These are phyloP conservation scores for Parazoanthus swiftii DNA, from an alignment of 92 coral and sea anemone genomes.

Conservation along the genomic window DNA sequence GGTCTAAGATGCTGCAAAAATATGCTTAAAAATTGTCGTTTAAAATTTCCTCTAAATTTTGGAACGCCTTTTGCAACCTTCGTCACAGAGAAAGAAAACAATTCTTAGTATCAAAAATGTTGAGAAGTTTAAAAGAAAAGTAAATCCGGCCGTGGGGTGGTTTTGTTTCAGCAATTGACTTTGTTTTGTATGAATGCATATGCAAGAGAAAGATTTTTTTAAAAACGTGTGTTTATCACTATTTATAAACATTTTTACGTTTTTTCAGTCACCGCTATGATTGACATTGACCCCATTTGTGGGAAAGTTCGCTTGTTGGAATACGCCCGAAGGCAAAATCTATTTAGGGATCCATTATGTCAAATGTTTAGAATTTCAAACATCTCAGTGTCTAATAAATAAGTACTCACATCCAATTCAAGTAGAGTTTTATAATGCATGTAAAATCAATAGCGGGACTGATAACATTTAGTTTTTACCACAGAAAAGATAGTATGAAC, in stretches of 20 bases:
- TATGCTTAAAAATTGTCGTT: too few species aligned
- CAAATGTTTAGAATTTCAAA: background rate
- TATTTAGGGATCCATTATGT: background rate
- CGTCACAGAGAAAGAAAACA: too few species aligned
- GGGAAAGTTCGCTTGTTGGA: background rate
- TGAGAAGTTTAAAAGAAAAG: too few species aligned
- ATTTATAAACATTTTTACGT: background rate
- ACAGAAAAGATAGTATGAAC: too few species aligned
- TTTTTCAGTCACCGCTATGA: background rate
- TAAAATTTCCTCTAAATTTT: too few species aligned
- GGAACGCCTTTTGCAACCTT: too few species aligned
- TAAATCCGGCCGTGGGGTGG: too few species aligned
- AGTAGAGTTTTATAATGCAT: background rate
- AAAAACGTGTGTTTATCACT: background rate
- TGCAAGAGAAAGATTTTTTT: too few species aligned
- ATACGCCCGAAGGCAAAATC: constrained; percentile 1
- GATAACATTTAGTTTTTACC: background rate
- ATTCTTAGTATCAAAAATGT: too few species aligned
- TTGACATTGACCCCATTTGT: background rate
- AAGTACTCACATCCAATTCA: background rate
- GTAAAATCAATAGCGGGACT: background rate
- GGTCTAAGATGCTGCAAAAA: too few species aligned
- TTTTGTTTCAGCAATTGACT: background rate
- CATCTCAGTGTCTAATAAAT: background rate
- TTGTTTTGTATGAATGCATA: too few species aligned